Conservation (phyloP, 1,140 invertebrate genomes). For the Drosophila pallidifrons region DNA sequence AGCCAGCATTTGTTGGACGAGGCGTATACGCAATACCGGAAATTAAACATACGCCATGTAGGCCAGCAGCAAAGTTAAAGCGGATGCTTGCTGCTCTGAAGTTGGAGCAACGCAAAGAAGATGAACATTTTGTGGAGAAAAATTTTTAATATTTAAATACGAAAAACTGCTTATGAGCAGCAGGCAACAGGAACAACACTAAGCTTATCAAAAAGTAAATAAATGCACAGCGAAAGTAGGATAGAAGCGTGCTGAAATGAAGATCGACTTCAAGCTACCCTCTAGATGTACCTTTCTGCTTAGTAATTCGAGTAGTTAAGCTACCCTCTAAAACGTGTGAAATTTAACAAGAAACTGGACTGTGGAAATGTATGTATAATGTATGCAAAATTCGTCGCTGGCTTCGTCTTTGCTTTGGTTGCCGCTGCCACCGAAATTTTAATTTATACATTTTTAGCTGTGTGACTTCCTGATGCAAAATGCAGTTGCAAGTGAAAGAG, state of each 20-base stretch:
- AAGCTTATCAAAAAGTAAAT: conserved; percentile 53
- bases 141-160: conserved; percentile 77
- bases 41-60: conserved; percentile 77
- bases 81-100: conserved; percentile 66
- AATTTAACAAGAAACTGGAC: background rate
- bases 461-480: conserved; percentile 75
- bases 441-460: conserved; percentile 72
- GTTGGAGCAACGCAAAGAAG: conserved; percentile 27
- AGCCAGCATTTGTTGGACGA: background rate
- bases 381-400: conserved; percentile 21
- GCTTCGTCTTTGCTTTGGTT: conserved; percentile 33
- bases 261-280: background rate
- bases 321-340: background rate
- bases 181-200: conserved; percentile 32
- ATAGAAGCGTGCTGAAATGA: background rate
- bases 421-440: conserved; percentile 67
- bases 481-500: conserved; percentile 45
- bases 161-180: conserved; percentile 65
- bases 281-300: background rate
- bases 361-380: conserved; percentile 18
- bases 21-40: conserved; percentile 72
- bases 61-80: conserved; percentile 45
- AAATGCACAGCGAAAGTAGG: conserved; percentile 43
- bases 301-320: background rate
- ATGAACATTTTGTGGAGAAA: conserved; percentile 39